phyloP scores from a whole-genome alignment of 92 coral and sea anemone species.

The Chrysogorgia sp. region DNA sequence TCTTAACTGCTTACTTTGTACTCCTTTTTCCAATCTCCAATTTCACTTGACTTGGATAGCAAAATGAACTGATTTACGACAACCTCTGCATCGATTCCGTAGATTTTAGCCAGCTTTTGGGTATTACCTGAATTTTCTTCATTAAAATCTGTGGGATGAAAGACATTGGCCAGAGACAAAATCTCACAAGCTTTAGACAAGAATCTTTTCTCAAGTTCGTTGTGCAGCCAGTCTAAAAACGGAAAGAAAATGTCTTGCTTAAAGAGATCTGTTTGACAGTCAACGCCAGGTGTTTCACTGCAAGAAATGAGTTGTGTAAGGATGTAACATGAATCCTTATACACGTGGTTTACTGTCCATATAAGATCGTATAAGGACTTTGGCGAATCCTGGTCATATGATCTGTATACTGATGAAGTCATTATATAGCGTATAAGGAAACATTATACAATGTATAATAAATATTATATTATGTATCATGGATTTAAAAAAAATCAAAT shows the following conservation, averaged over 20 bases:
- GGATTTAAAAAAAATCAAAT: background rate
- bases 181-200: too few relatives aligned
- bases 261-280: background rate
- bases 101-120: too few relatives aligned
- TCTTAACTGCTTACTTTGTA: background rate
- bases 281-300: constrained; percentile 8
- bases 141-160: too few relatives aligned
- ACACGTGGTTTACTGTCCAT: constrained; percentile 2
- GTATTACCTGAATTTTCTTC: too few relatives aligned
- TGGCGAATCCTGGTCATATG: background rate
- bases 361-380: background rate
- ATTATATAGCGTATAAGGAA: constrained; percentile 4
- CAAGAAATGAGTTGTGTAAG: constrained; percentile 17
- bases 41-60: too few relatives aligned
- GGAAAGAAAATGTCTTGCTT: background rate
- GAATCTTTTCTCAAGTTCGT: too few relatives aligned
- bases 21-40: too few relatives aligned
- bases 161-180: too few relatives aligned
- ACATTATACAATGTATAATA: constrained; percentile 13
- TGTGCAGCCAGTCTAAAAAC: background rate
- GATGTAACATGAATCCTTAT: constrained; percentile 19
- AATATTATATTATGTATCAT: background rate
- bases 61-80: too few relatives aligned
- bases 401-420: constrained; percentile 10
- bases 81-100: too few relatives aligned